Conservation (phyloP, 2,888 invertebrate species). For the Pristionchus maxplancki region DNA sequence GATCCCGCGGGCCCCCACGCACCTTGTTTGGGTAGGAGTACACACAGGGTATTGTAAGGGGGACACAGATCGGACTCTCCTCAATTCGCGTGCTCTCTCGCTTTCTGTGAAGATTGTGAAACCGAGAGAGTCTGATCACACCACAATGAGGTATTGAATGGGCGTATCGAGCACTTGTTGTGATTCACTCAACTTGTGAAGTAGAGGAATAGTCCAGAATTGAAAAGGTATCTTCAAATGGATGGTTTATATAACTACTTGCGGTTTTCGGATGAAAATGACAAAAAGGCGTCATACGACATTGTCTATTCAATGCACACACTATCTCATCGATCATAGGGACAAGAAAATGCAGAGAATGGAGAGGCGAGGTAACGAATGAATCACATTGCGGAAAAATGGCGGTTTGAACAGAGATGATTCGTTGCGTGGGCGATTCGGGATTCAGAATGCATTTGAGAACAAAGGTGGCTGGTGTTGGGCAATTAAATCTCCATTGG, state of each 20-base stretch:
- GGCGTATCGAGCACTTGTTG: constrained; percentile 22
- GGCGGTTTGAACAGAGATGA: constrained; percentile 45
- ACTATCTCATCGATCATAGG: too few relatives aligned
- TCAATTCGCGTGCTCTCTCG: too few relatives aligned
- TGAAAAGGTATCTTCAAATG: too few relatives aligned
- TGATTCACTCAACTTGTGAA: not conserved
- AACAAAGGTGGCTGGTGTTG: not conserved
- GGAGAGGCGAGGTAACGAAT: not conserved
- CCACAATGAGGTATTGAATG: constrained; percentile 22
- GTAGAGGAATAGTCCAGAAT: not conserved
- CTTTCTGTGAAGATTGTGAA: too few relatives aligned
- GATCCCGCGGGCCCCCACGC: not conserved
- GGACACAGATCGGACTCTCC: too few relatives aligned
- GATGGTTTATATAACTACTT: too few relatives aligned
- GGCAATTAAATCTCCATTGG: not conserved
- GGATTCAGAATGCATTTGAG: not conserved
- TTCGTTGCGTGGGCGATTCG: not conserved
- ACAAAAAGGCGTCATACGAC: too few relatives aligned
- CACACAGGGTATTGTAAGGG: constrained; percentile 9
- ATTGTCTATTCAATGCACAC: too few relatives aligned
- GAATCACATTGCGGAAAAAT: not conserved
- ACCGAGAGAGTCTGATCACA: too few relatives aligned
- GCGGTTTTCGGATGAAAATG: too few relatives aligned
- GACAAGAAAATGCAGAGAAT: too few relatives aligned
- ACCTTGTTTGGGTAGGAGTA: not conserved